Evolutionary conservation across 2,113 vertebrate species (phyloP), one percentile per base, ranked within the genome.

Genomic region (Paraplagusia blochii): DNA sequence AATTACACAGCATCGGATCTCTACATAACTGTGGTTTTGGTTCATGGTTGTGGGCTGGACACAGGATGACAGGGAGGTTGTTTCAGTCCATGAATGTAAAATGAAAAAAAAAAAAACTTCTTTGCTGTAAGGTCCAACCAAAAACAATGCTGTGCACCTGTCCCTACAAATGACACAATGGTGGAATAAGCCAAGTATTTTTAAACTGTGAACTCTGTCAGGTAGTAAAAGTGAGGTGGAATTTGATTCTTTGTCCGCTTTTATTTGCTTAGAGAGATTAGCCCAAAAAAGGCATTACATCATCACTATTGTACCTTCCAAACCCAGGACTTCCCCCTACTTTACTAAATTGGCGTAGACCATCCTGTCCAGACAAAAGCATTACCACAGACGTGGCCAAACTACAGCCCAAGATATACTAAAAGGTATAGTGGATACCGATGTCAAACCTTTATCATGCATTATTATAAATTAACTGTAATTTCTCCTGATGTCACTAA

Each of bases 221-320:
- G 59, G 64, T 61, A 59, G 57, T 55, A 72, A 58, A 48, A 63
- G 52, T 67, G 11, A 40, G 8, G 45, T 58, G 67, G 53, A 43
- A 55, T 54, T 71, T 69, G 6, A 29, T 74, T 53, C 55, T 72
- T 77, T 84, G 72, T 85, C 74, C 63, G 11, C 59, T 35, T 13
- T 35, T 73, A 80, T 87, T 86, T 84, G 67, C 61, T 74, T 57
- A 57, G 72, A 76, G 74, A 60, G 77, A 79, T 60, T 33, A 56
- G 12, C 0, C 0, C 35, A 81, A 74, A 83, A 87, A 86, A 34
- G 62, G 62, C 78, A 85, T 90, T 82, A 90, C 84, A 81, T 90
- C 87, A 90, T 66, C 68, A 12, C 85, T 15, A 86, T 89, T 88
- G 87, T 87, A 29, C 71, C 46, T 29, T 29, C 66, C 19, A 50